Evolutionary conservation across 2,797 vertebrate genomes (phyloP).

Genomic region (Hoplostethus mediterraneus): DNA sequence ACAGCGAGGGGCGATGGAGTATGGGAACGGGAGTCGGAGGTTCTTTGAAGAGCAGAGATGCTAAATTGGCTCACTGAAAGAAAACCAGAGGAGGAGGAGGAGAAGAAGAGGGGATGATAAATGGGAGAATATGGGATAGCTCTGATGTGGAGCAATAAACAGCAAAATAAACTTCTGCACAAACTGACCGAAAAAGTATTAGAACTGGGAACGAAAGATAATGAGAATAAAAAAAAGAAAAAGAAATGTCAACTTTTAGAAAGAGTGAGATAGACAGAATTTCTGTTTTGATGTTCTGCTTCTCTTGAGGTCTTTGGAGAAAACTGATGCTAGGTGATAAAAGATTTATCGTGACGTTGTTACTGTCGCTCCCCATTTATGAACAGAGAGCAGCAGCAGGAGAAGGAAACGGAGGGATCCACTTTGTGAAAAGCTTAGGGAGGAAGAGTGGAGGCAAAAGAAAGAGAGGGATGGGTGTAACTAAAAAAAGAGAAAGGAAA

Average conservation of each 20-base stretch:
- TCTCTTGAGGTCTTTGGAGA: neutral
- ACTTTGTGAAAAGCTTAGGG: neutral
- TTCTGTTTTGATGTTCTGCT: neutral
- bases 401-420: neutral
- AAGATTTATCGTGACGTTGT: neutral
- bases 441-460: constrained; percentile 19
- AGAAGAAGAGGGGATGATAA: neutral
- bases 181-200: no score
- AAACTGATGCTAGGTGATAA: neutral
- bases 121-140: neutral
- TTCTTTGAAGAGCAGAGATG: constrained; percentile 34
- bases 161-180: no score
- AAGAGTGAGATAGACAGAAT: neutral
- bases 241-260: neutral
- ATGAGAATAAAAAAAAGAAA: neutral
- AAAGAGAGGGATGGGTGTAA: neutral
- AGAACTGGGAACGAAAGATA: no score
- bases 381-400: neutral
- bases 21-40: neutral
- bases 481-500: neutral
- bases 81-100: constrained; percentile 4
- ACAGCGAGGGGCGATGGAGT: constrained; percentile 8
- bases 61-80: constrained; percentile 21
- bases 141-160: no score
- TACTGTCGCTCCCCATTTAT: neutral